Conservation (phyloP, 1,140 invertebrate species). For the Elymnias hypermnestra region DNA sequence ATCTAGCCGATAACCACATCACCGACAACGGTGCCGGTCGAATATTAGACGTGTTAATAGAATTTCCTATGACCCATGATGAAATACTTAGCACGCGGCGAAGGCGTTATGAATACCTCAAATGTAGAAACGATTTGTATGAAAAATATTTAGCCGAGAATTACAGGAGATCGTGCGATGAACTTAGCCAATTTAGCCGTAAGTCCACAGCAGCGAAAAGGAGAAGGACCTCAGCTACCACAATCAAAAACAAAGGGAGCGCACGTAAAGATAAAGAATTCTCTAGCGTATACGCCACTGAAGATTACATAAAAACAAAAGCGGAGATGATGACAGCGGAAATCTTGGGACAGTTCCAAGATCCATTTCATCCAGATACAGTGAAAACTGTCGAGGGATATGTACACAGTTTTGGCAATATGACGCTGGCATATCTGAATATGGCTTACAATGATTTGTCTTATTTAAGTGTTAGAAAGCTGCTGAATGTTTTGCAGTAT, state of each 20-base stretch:
- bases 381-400: conserved; percentile 17
- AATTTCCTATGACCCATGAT: conserved; percentile 37
- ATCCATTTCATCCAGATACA: conserved; percentile 25
- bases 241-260: conserved; percentile 19
- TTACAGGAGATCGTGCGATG: conserved; percentile 18
- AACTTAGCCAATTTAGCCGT: conserved; percentile 21
- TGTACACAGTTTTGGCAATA: conserved; percentile 33
- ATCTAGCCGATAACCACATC: conserved; percentile 47
- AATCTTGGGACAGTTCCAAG: conserved; percentile 28
- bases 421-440: conserved; percentile 39
- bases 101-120: conserved; percentile 32
- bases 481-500: conserved; percentile 27
- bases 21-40: conserved; percentile 31
- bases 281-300: background rate
- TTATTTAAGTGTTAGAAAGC: conserved; percentile 25
- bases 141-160: conserved; percentile 23
- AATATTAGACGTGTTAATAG: conserved; percentile 33
- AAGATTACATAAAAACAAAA: conserved; percentile 22
- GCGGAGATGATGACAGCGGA: conserved; percentile 27
- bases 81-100: conserved; percentile 28
- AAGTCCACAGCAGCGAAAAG: conserved; percentile 24
- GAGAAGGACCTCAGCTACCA: conserved; percentile 13
- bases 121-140: conserved; percentile 24
- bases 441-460: conserved; percentile 41
- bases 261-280: conserved; percentile 23